Evolutionary conservation across 2,113 vertebrate species (phyloP).

Genomic region (Daboia siamensis): DNA sequence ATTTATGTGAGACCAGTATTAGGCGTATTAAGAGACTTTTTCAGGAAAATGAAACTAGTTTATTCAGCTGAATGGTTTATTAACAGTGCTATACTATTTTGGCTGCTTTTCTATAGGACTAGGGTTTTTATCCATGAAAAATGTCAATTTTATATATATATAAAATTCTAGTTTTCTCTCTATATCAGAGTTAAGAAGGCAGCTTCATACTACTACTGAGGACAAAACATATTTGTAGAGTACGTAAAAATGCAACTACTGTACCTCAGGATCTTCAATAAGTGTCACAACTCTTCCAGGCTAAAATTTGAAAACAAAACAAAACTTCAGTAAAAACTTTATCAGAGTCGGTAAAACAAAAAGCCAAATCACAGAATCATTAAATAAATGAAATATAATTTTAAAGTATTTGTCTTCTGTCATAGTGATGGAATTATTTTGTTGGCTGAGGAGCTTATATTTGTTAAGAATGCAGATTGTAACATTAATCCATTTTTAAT

Average conservation of each 20-base stretch:
- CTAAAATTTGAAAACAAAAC: conserved; percentile 65
- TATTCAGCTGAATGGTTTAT: neutral
- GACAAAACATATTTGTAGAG: conserved; percentile 2
- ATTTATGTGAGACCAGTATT: neutral
- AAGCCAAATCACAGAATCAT: neutral
- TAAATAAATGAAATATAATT: neutral
- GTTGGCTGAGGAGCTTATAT: neutral
- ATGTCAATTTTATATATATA: neutral
- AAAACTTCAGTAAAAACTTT: conserved; percentile 12
- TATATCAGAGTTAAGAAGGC: conserved; percentile 12
- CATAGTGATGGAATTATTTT: neutral
- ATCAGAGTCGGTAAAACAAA: neutral
- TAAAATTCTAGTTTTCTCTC: neutral
- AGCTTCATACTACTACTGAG: neutral
- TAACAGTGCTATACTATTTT: neutral
- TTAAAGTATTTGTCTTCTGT: neutral
- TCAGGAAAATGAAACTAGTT: neutral
- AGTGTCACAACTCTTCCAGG: conserved; percentile 97
- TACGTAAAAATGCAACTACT: conserved; percentile 53
- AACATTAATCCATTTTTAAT: neutral
- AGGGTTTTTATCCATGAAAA: neutral
- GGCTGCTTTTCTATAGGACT: neutral
- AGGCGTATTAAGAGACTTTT: too few relatives aligned
- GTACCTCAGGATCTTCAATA: conserved; percentile 90
- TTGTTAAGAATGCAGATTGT: neutral